These are phyloP conservation scores for Leucophora obtusa DNA, from an alignment of 2,888 invertebrate genomes.

Conservation along the genomic window DNA sequence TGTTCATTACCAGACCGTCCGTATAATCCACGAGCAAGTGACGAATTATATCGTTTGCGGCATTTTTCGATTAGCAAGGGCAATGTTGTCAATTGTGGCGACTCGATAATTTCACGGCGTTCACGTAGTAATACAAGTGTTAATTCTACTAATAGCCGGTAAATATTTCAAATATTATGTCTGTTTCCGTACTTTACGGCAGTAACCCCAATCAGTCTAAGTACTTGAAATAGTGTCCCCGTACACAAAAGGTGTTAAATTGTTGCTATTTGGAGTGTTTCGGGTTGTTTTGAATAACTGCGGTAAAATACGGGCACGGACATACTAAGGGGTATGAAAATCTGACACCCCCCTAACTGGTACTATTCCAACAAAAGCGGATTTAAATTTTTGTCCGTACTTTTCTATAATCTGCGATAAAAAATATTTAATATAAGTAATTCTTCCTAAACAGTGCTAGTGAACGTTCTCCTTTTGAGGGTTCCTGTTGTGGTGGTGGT, in stretches of 20 bases:
- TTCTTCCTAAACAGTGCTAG: conserved; percentile 82
- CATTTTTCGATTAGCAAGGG: conserved; percentile 94
- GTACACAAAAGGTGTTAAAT: too few species aligned
- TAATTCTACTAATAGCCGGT: conserved; percentile 91
- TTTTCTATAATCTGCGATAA: too few species aligned
- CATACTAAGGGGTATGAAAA: too few species aligned
- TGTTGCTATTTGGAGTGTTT: too few species aligned
- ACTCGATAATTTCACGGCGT: conserved; percentile 90
- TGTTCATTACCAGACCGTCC: conserved; percentile 92
- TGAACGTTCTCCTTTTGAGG: conserved; percentile 91
- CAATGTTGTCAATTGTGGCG: conserved; percentile 92
- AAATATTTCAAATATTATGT: conserved; percentile 68
- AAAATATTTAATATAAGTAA: not conserved
- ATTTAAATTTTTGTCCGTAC: too few species aligned
- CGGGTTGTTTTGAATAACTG: too few species aligned
- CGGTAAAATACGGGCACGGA: too few species aligned
- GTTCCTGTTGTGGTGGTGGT: conserved; percentile 90
- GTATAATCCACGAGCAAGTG: conserved; percentile 90
- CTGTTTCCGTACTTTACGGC: too few species aligned
- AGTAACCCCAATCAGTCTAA: too few species aligned
- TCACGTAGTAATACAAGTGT: conserved; percentile 93
- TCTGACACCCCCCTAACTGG: too few species aligned
- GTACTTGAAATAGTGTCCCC: too few species aligned
- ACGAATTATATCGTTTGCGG: conserved; percentile 89
- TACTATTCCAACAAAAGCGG: too few species aligned